These are phyloP conservation scores for Callipepla californica DNA, from an alignment of 2,113 vertebrate species.

Conservation along the genomic window DNA sequence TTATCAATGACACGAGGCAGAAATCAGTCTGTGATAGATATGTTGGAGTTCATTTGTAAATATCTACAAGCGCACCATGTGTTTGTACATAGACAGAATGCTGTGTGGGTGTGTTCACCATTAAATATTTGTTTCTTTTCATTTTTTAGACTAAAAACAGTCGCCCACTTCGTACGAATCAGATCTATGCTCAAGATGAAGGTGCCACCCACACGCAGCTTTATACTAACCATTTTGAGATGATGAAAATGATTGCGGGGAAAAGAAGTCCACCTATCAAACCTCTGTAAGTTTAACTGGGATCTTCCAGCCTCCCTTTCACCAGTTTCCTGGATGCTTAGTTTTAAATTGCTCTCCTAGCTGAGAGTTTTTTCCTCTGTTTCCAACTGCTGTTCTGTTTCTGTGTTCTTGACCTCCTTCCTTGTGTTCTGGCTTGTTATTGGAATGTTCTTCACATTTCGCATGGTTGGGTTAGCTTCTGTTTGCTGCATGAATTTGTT, in stretches of 20 bases:
- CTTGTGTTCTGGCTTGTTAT: accelerated
- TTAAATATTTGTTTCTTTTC: constrained; percentile 43
- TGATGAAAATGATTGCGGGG: constrained; percentile 93
- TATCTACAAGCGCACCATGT: constrained; percentile 39
- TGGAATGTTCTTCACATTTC: neutral
- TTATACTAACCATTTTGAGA: constrained; percentile 91
- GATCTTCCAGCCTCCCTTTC: neutral
- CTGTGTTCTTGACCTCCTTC: neutral
- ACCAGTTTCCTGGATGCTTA: neutral
- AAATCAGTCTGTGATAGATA: constrained; percentile 68
- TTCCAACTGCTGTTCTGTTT: neutral
- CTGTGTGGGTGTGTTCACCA: neutral
- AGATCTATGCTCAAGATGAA: constrained; percentile 95
- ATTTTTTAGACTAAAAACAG: constrained; percentile 89
- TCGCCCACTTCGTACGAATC: constrained; percentile 89
- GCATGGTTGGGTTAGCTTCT: neutral
- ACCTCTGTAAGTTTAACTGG: constrained; percentile 83
- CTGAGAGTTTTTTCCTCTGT: neutral
- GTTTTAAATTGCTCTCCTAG: neutral
- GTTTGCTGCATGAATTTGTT: neutral
- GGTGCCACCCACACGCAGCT: constrained; percentile 91
- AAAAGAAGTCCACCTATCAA: constrained; percentile 92
- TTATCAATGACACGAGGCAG: constrained; percentile 62
- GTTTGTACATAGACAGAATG: constrained; percentile 10
- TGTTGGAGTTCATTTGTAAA: constrained; percentile 59